phyloP scores from a whole-genome alignment of 2,113 vertebrate species.

The Ailurus styani region DNA sequence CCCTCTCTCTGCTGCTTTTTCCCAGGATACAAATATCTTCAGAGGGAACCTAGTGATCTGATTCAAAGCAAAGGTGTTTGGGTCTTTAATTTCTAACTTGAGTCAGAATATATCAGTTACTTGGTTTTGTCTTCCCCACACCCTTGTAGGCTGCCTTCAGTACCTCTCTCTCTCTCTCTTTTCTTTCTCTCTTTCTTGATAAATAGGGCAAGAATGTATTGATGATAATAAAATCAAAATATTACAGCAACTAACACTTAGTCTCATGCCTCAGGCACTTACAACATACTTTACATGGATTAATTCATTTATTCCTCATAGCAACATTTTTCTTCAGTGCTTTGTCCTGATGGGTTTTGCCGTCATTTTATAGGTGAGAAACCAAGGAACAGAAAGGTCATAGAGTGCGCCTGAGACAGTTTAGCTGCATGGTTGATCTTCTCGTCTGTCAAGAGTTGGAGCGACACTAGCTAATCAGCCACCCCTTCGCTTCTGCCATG shows the following conservation, averaged over 20 bases:
- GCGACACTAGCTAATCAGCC: background rate
- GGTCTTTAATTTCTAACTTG: background rate
- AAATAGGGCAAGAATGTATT: background rate
- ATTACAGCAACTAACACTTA: background rate
- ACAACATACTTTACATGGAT: background rate
- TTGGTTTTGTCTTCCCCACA: background rate
- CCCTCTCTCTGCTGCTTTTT: background rate
- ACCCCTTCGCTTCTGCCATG: background rate
- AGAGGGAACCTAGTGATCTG: background rate
- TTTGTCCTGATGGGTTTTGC: background rate
- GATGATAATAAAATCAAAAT: background rate
- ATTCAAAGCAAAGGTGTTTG: background rate
- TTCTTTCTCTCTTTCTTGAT: background rate
- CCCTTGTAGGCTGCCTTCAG: background rate
- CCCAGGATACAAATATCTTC: background rate
- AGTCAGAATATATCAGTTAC: background rate
- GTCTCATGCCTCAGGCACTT: background rate
- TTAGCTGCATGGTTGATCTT: background rate
- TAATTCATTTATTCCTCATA: background rate
- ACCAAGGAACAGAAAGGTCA: background rate
- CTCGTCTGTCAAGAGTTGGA: background rate
- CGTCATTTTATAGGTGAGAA: background rate
- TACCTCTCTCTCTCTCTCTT: background rate
- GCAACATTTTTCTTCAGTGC: background rate
- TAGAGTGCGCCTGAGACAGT: background rate